These are phyloP conservation scores for Mythimna albipuncta DNA, from an alignment of 2,888 invertebrate genomes.

Conservation along the genomic window DNA sequence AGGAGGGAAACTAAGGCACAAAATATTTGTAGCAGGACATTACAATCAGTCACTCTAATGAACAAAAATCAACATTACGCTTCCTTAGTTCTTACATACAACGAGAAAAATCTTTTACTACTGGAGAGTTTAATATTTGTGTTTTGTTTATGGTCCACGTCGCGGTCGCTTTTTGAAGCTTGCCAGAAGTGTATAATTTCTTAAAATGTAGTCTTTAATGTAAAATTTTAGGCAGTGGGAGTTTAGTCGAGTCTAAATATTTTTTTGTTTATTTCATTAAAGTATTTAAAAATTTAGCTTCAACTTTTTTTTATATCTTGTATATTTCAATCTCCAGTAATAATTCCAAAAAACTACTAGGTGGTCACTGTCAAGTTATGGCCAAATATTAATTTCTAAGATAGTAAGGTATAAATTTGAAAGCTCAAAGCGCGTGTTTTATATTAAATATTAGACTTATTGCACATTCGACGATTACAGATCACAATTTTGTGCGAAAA, in stretches of 20 bases:
- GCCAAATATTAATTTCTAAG: constrained; percentile 70
- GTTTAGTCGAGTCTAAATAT: constrained; percentile 6
- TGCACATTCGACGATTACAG: constrained; percentile 74
- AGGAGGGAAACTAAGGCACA: constrained; percentile 58
- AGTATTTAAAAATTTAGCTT: background rate
- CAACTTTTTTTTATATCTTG: background rate
- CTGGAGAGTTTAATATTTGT: constrained; percentile 43
- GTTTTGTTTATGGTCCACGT: constrained; percentile 7
- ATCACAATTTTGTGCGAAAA: constrained; percentile 77
- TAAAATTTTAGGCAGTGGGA: background rate
- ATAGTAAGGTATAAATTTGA: constrained; percentile 69
- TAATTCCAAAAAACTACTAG: constrained; percentile 54
- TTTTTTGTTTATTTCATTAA: background rate
- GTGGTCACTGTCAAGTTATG: constrained; percentile 72
- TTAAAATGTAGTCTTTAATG: background rate
- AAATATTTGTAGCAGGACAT: constrained; percentile 73
- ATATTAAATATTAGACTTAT: constrained; percentile 70
- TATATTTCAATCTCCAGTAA: constrained; percentile 47
- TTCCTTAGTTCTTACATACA: constrained; percentile 65
- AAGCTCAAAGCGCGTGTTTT: constrained; percentile 75
- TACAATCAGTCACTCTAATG: constrained; percentile 70
- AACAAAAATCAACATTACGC: constrained; percentile 70
- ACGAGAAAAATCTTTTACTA: constrained; percentile 47
- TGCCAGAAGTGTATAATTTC: background rate
- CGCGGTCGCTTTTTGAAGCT: background rate